phyloP scores from a whole-genome alignment of 2,888 invertebrate species.

The Apamea monoglypha region DNA sequence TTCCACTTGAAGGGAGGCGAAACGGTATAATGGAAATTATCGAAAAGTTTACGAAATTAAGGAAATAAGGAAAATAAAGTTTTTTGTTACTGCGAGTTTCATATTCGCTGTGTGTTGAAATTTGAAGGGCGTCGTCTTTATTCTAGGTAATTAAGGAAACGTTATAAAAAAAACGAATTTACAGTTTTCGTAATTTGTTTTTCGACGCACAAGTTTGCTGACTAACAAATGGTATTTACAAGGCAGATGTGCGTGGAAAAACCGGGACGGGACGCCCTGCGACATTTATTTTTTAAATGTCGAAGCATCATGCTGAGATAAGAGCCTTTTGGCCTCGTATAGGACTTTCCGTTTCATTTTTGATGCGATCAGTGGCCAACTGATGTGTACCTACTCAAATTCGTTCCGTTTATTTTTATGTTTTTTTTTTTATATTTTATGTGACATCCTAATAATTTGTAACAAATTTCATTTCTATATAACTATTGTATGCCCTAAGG shows the following conservation, averaged over 20 bases:
- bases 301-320: too few species aligned
- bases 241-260: background rate
- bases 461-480: too few species aligned
- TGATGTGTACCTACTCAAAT: too few species aligned
- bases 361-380: too few species aligned
- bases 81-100: background rate
- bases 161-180: background rate
- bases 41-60: slow-evolving; percentile 33
- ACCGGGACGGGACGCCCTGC: background rate
- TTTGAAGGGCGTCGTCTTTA: slow-evolving; percentile 7
- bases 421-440: too few species aligned
- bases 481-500: too few species aligned
- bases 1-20: background rate
- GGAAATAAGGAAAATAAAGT: slow-evolving; percentile 37
- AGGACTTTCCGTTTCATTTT: too few species aligned
- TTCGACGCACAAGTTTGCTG: background rate
- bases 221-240: background rate
- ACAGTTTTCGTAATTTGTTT: background rate
- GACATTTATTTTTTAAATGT: too few species aligned
- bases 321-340: too few species aligned
- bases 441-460: too few species aligned
- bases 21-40: slow-evolving; percentile 32
- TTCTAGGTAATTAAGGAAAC: slow-evolving; percentile 2
- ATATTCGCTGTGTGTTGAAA: slow-evolving; percentile 20
- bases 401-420: too few species aligned